Evolutionary conservation across 2,113 vertebrate species (phyloP).

Genomic region (Tupaia tana): DNA sequence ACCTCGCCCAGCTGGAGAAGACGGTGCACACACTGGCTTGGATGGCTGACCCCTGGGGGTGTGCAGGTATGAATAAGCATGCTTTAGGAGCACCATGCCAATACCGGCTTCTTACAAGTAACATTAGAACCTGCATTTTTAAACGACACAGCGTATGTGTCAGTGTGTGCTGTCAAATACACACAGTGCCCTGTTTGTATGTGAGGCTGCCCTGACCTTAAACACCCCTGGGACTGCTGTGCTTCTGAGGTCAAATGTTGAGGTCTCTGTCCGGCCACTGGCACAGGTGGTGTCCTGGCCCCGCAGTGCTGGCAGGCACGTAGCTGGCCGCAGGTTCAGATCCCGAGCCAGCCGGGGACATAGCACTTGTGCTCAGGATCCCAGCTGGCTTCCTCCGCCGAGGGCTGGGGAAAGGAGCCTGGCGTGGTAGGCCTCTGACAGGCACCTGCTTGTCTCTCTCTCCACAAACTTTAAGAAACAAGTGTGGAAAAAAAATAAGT

Average conservation of each 20-base stretch:
- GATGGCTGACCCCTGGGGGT: constrained; percentile 35
- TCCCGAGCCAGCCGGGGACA: no score
- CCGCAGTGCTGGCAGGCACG: no score
- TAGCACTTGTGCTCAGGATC: no score
- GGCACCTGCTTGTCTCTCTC: no score
- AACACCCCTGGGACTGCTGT: neutral
- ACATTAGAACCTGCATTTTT: constrained; percentile 7
- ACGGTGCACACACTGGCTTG: constrained; percentile 5
- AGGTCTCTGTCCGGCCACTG: neutral
- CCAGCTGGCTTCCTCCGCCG: no score
- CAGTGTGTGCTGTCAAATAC: constrained; percentile 36
- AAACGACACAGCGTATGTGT: constrained; percentile 30
- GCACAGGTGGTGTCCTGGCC: no score
- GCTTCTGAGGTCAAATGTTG: neutral
- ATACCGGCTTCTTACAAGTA: constrained; percentile 46
- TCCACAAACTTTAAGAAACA: no score
- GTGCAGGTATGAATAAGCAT: neutral
- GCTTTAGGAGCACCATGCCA: constrained; percentile 21
- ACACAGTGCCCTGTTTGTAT: neutral
- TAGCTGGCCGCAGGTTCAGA: no score
- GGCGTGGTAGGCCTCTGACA: no score
- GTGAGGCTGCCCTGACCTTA: constrained; percentile 24
- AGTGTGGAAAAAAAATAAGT: no score
- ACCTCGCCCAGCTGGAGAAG: constrained; percentile 25
- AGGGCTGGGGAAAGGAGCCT: no score